Evolutionary conservation across 2,113 vertebrate species (phyloP).

Genomic region (Brachypodius melanocephalos): DNA sequence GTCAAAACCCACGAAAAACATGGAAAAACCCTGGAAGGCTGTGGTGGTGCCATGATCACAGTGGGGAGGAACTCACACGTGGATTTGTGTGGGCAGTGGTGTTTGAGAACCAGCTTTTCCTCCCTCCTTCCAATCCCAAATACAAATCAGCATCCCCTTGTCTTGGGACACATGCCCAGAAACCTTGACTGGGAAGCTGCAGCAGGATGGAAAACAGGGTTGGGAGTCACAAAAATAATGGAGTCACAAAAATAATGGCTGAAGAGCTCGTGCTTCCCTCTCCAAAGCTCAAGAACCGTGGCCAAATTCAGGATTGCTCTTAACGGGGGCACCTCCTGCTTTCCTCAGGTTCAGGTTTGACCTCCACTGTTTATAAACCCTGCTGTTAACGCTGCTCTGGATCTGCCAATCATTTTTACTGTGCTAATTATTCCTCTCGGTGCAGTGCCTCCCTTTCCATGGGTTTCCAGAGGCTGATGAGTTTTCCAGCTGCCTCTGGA

Average conservation of each 20-base stretch:
- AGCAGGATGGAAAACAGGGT: neutral
- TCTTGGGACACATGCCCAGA: neutral
- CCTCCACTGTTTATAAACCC: neutral
- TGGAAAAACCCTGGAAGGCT: constrained; percentile 8
- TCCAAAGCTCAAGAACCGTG: neutral
- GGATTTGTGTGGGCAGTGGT: neutral
- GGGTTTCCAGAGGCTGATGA: neutral
- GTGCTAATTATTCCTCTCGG: neutral
- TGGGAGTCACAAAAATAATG: neutral
- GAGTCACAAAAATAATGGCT: neutral
- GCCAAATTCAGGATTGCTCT: neutral
- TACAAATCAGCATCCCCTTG: neutral
- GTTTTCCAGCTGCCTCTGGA: neutral
- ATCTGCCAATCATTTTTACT: neutral
- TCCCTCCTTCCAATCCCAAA: neutral
- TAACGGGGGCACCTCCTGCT: neutral
- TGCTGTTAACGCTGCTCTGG: accelerated
- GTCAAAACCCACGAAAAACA: neutral
- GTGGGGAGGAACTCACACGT: neutral
- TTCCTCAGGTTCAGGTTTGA: neutral
- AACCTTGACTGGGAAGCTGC: neutral
- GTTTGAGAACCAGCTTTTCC: neutral
- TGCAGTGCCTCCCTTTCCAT: neutral
- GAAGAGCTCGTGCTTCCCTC: neutral
- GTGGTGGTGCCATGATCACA: neutral